Percentiles rank a stretch among this genome's conserved stretches.
phyloP scores from a whole-genome alignment of 2,797 vertebrate species.

The Danionella dracula region DNA sequence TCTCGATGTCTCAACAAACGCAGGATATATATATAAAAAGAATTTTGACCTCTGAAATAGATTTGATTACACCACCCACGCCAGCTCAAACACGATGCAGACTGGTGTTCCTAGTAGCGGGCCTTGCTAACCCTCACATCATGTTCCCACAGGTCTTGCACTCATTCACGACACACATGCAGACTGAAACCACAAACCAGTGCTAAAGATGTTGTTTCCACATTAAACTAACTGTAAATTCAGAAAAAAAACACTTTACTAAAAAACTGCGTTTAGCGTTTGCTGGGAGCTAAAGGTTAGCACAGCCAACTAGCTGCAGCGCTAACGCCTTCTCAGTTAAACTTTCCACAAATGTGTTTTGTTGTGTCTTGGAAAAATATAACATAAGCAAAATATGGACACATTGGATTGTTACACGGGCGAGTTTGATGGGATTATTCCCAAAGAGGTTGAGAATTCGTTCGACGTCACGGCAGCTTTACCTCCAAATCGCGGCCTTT shows the following conservation, averaged over 20 bases:
- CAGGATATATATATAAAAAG: neutral
- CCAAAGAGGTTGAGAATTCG: conserved; percentile 57
- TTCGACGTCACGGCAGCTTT: conserved; percentile 79
- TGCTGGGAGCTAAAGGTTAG: neutral
- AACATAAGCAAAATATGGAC: neutral
- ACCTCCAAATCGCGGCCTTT: conserved; percentile 98
- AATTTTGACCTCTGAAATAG: neutral
- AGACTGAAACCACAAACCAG: neutral
- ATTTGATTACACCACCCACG: accelerated
- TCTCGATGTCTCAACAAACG: neutral
- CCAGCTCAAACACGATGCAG: neutral
- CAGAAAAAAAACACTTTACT: neutral
- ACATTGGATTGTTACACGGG: accelerated
- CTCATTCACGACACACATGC: neutral
- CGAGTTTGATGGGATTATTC: neutral
- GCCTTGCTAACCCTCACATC: neutral
- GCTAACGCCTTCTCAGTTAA: neutral
- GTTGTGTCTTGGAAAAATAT: too few relatives aligned
- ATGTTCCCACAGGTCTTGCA: neutral
- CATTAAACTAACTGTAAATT: too few relatives aligned
- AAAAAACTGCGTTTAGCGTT: neutral
- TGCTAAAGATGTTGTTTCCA: too few relatives aligned
- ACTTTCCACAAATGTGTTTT: neutral
- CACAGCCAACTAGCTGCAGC: conserved; percentile 10
- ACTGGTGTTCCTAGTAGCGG: neutral